A percentile compares a stretch with the other conserved stretches of the same genome.
These are phyloP conservation scores for Caenorhabditis doughertyi DNA, from an alignment of 2,888 invertebrate species.

Conservation along the genomic window DNA sequence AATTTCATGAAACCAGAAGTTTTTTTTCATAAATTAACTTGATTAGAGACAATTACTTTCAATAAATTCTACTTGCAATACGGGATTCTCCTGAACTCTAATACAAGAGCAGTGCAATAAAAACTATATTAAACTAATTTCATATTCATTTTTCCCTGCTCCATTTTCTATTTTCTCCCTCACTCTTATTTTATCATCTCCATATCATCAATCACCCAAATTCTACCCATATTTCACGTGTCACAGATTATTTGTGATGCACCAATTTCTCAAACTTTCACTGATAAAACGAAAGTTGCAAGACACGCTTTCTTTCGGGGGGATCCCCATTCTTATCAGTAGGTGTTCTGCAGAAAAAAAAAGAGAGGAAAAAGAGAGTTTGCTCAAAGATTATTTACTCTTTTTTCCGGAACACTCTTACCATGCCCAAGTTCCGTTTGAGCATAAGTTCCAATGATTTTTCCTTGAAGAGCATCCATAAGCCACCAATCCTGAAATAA, in stretches of 20 bases:
- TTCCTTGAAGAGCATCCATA: constrained; percentile 87
- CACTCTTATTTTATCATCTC: not conserved
- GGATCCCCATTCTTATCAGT: constrained; percentile 26
- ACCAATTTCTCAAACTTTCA: not conserved
- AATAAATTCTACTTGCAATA: no score
- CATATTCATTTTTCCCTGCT: no score
- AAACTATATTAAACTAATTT: no score
- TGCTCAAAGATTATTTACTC: not conserved
- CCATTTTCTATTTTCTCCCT: not conserved
- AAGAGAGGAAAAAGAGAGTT: constrained; percentile 26
- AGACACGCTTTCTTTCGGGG: not conserved
- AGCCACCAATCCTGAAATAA: constrained; percentile 91
- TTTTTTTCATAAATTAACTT: no score
- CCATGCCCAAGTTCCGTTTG: constrained; percentile 95
- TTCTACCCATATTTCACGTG: constrained; percentile 52
- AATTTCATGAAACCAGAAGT: no score
- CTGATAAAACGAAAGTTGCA: constrained; percentile 39
- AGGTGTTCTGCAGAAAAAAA: constrained; percentile 43
- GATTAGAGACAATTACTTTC: no score
- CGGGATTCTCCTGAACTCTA: no score
- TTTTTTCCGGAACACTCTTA: constrained; percentile 39
- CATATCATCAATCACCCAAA: constrained; percentile 41
- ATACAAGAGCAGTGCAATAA: no score
- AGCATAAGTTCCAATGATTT: constrained; percentile 94
- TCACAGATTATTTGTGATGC: constrained; percentile 41